phyloP scores from a whole-genome alignment of 2,888 invertebrate genomes.

The Nyleta sp. region DNA sequence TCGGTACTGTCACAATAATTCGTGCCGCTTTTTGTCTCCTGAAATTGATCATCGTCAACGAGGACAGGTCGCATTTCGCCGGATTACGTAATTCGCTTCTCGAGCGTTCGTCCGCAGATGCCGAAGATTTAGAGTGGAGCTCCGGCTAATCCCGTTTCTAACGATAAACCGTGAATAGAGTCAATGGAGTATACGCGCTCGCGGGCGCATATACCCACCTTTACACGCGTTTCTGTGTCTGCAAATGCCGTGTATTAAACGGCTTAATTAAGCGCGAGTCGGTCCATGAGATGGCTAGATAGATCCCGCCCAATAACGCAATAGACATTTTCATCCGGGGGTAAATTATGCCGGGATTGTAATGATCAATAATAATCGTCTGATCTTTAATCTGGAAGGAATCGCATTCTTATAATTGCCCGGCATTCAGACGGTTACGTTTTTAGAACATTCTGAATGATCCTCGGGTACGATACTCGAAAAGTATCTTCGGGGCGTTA shows the following conservation, averaged over 20 bases:
- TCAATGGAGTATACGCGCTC: too few species aligned
- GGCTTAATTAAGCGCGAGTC: constrained; percentile 49
- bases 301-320: constrained; percentile 26
- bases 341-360: constrained; percentile 32
- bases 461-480: constrained; percentile 45
- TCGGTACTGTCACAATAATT: constrained; percentile 42
- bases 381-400: constrained; percentile 50
- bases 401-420: constrained; percentile 49
- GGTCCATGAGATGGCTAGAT: constrained; percentile 28
- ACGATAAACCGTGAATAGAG: too few species aligned
- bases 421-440: constrained; percentile 37
- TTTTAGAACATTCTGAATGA: constrained; percentile 59
- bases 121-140: too few species aligned
- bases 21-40: constrained; percentile 6
- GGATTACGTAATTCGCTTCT: too few species aligned
- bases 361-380: constrained; percentile 43
- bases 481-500: constrained; percentile 55
- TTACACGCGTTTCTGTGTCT: background rate
- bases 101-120: too few species aligned
- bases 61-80: background rate
- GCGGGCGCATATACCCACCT: too few species aligned
- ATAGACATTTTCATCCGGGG: constrained; percentile 20
- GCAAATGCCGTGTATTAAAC: constrained; percentile 40
- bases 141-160: too few species aligned
- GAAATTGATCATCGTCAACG: background rate